Evolutionary conservation across 2,888 invertebrate species (phyloP).

Genomic region (Drosophila eohydei): DNA sequence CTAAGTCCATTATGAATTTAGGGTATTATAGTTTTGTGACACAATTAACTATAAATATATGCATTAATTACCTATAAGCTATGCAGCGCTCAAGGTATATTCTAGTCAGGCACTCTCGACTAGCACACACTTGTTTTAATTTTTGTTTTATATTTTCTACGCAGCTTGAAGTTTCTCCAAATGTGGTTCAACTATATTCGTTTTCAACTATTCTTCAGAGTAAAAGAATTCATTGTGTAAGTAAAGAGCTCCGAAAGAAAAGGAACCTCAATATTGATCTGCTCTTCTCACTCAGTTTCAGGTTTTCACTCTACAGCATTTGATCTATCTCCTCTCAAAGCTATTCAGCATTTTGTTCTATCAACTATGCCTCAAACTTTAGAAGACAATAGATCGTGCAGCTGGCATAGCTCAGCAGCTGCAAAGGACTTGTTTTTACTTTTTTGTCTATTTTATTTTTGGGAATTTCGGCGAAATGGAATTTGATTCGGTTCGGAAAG

Average conservation of each 20-base stretch:
- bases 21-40: too few relatives aligned
- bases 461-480: constrained; percentile 16
- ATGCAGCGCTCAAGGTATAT: too few relatives aligned
- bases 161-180: neutral
- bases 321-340: neutral
- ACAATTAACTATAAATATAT: neutral
- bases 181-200: neutral
- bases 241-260: neutral
- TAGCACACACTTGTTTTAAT: too few relatives aligned
- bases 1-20: too few relatives aligned
- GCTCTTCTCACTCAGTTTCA: neutral
- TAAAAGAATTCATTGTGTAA: neutral
- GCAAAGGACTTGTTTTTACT: constrained; percentile 9
- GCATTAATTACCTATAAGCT: too few relatives aligned
- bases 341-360: neutral
- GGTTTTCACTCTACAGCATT: neutral
- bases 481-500: constrained; percentile 8
- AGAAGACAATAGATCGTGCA: constrained; percentile 14
- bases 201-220: neutral
- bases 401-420: constrained; percentile 12
- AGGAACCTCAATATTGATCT: neutral
- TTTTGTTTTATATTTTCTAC: neutral
- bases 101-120: too few relatives aligned
- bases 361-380: neutral
- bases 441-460: constrained; percentile 4